Conservation (phyloP, 2,797 vertebrate genomes). For the Gymnothorax javanicus region DNA sequence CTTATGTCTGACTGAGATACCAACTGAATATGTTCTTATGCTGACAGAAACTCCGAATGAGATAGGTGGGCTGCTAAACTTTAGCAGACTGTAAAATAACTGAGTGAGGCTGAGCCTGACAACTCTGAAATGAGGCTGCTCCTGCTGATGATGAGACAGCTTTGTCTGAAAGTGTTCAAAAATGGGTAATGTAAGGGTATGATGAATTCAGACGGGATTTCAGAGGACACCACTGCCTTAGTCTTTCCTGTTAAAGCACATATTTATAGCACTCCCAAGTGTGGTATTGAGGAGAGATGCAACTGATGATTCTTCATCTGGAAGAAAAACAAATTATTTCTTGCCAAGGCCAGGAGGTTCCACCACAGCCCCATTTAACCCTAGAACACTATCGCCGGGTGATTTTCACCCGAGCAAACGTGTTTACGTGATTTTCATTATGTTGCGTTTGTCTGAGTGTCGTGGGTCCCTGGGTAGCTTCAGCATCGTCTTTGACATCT, state of each 20-base stretch:
- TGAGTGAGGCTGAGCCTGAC: not conserved
- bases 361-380: too few relatives aligned
- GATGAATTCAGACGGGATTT: not conserved
- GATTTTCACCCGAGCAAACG: too few relatives aligned
- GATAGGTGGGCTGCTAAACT: not conserved
- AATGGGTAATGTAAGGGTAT: not conserved
- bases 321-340: not conserved
- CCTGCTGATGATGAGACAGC: not conserved
- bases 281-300: not conserved
- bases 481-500: too few relatives aligned
- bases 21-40: not conserved
- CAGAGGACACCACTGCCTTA: not conserved
- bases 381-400: too few relatives aligned
- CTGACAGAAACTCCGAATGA: not conserved
- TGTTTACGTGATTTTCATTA: too few relatives aligned
- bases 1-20: not conserved
- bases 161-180: not conserved
- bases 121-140: not conserved
- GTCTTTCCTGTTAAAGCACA: not conserved
- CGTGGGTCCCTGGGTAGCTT: too few relatives aligned
- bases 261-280: not conserved
- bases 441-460: too few relatives aligned
- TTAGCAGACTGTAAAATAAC: not conserved
- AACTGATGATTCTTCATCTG: not conserved
- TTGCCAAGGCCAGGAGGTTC: too few relatives aligned